These are phyloP conservation scores for Eristalinus sepulchralis DNA, from an alignment of 2,888 invertebrate genomes.

Conservation along the genomic window DNA sequence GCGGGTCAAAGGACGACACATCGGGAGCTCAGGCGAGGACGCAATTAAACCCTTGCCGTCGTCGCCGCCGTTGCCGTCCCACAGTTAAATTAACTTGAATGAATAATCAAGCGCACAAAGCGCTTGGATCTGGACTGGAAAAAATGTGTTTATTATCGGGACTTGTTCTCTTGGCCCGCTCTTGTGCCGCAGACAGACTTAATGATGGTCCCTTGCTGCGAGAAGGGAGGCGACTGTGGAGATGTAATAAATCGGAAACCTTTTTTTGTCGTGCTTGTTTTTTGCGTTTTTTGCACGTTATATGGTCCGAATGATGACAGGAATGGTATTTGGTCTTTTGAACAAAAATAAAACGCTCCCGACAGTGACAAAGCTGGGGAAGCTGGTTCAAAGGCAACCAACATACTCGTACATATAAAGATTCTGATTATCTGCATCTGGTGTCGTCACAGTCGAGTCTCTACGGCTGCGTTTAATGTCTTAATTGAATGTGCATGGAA, in stretches of 20 bases:
- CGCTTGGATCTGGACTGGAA: constrained; percentile 20
- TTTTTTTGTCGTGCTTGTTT: not conserved
- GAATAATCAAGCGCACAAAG: constrained; percentile 56
- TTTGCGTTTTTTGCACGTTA: not conserved
- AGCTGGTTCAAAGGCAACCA: not conserved
- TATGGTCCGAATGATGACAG: not conserved
- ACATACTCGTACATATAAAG: no score
- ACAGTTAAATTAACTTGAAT: constrained; percentile 62
- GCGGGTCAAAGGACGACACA: not conserved
- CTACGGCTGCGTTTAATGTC: not conserved
- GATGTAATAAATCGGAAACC: not conserved
- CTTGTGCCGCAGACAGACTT: not conserved
- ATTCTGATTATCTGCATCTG: not conserved
- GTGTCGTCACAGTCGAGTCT: not conserved
- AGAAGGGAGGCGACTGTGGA: not conserved
- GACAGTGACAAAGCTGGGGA: not conserved
- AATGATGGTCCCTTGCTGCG: not conserved
- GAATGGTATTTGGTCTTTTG: not conserved
- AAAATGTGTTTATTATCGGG: constrained; percentile 35
- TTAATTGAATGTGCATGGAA: not conserved
- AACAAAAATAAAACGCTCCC: not conserved
- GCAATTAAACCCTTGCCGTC: constrained; percentile 52
- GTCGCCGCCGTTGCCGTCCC: constrained; percentile 32
- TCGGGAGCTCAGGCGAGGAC: not conserved
- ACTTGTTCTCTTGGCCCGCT: not conserved